Evolutionary conservation across 2,888 invertebrate genomes (phyloP).

Genomic region (Lepidocyrtinus sp.): DNA sequence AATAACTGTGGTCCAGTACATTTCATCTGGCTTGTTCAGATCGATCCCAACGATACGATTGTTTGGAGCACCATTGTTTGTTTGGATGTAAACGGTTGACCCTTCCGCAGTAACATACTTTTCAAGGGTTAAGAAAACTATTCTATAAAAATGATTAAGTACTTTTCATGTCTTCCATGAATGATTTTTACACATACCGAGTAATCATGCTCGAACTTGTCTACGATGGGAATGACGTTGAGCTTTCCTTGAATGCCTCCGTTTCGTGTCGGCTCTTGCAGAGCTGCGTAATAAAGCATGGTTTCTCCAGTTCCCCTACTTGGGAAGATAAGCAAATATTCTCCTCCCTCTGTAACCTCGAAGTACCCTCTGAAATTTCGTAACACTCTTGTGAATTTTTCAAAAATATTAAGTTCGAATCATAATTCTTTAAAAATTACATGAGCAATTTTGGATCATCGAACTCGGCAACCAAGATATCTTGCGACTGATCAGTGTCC

Average conservation of each 20-base stretch:
- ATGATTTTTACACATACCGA: slow-evolving; percentile 77
- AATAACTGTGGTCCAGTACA: slow-evolving; percentile 88
- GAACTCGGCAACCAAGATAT: slow-evolving; percentile 90
- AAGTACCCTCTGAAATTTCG: slow-evolving; percentile 79
- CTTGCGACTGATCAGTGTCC: slow-evolving; percentile 87
- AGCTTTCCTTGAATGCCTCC: slow-evolving; percentile 75
- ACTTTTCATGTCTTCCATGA: background rate
- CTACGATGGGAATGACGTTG: slow-evolving; percentile 84
- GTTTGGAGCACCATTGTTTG: slow-evolving; percentile 94
- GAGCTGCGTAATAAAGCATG: slow-evolving; percentile 86
- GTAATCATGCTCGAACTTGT: slow-evolving; percentile 93
- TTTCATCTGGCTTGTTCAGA: slow-evolving; percentile 80
- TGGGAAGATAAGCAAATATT: slow-evolving; percentile 87
- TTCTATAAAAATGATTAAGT: slow-evolving; percentile 1
- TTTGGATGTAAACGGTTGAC: slow-evolving; percentile 80
- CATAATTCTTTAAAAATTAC: slow-evolving; percentile 78
- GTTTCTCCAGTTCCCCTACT: slow-evolving; percentile 89
- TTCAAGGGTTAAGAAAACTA: slow-evolving; percentile 70
- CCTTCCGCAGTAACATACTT: slow-evolving; percentile 93
- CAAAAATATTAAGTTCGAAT: too few relatives aligned
- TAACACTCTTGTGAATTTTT: background rate
- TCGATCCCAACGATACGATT: slow-evolving; percentile 90
- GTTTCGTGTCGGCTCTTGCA: slow-evolving; percentile 74
- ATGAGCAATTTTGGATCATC: slow-evolving; percentile 91
- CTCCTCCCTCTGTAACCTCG: slow-evolving; percentile 90